These are phyloP conservation scores for Gerosis bhagava DNA, from an alignment of 2,888 invertebrate genomes.

Conservation along the genomic window DNA sequence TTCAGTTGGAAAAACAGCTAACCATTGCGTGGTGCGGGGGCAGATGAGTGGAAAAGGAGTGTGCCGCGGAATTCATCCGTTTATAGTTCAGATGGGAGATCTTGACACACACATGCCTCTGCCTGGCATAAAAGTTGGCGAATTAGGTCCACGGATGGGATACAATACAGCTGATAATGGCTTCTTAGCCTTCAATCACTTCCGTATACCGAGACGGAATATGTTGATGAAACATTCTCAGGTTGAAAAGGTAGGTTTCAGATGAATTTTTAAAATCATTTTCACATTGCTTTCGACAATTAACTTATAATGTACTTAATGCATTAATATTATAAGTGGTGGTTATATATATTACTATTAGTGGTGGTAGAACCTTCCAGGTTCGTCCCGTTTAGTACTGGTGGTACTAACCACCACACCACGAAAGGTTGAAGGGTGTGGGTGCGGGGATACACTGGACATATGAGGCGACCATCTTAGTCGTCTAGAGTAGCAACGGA, in stretches of 20 bases:
- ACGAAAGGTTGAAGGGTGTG: no score
- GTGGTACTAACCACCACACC: no score
- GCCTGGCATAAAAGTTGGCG: conserved; percentile 93
- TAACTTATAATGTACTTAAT: no score
- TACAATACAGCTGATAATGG: conserved; percentile 96
- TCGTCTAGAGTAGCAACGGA: no score
- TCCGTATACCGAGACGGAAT: conserved; percentile 91
- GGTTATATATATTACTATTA: no score
- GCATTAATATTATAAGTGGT: no score
- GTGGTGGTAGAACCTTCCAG: no score
- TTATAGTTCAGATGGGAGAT: conserved; percentile 94
- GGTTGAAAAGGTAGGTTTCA: conserved; percentile 83
- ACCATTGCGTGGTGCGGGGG: conserved; percentile 94
- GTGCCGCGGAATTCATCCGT: conserved; percentile 93
- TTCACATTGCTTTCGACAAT: no score
- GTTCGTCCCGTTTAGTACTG: no score
- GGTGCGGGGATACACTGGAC: no score
- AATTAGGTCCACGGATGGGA: conserved; percentile 95
- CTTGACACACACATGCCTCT: conserved; percentile 92
- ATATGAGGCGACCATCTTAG: no score
- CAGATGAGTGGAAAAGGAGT: conserved; percentile 91
- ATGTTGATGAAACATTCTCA: conserved; percentile 97
- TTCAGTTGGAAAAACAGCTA: conserved; percentile 95
- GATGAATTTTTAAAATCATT: no score
- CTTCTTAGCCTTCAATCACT: conserved; percentile 91